A percentile compares a stretch with the other conserved stretches of the same genome.
phyloP scores from a whole-genome alignment of 2,113 vertebrate genomes.

The Chloebia gouldiae region DNA sequence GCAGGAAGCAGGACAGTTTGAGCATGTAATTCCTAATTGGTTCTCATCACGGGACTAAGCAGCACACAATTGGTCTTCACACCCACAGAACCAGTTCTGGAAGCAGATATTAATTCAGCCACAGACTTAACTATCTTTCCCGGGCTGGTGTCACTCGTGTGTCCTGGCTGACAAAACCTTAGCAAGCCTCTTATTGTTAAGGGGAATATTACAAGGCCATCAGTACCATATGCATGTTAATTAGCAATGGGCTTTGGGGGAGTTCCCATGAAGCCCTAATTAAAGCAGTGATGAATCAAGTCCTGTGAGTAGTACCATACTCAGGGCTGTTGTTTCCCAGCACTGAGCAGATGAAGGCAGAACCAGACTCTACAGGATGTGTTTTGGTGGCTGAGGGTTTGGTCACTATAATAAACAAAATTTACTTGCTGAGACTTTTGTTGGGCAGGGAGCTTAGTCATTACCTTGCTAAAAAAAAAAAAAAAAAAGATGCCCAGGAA shows the following conservation, averaged over 20 bases:
- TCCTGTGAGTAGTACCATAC: neutral
- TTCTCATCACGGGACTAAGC: constrained; percentile 2
- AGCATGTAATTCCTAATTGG: constrained; percentile 11
- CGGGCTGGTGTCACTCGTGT: neutral
- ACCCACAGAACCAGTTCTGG: constrained; percentile 36
- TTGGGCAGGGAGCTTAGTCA: neutral
- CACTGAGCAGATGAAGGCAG: neutral
- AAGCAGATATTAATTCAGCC: neutral
- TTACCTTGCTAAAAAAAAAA: neutral
- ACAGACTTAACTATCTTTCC: neutral
- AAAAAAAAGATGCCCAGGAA: neutral
- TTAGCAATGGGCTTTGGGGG: neutral
- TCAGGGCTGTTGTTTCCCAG: neutral
- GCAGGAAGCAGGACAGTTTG: constrained; percentile 17
- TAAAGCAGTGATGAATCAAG: neutral
- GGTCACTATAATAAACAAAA: neutral
- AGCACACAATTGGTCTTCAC: neutral
- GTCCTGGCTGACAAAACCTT: constrained; percentile 38
- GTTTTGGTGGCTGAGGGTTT: neutral
- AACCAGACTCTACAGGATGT: neutral
- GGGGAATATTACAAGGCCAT: neutral
- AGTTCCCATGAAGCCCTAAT: neutral
- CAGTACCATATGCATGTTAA: neutral
- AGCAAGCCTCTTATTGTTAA: neutral
- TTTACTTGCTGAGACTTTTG: neutral